A percentile compares a stretch with the other conserved stretches of the same genome.
Conservation (phyloP, 2,113 vertebrate species). For the Crypturellus undulatus region DNA sequence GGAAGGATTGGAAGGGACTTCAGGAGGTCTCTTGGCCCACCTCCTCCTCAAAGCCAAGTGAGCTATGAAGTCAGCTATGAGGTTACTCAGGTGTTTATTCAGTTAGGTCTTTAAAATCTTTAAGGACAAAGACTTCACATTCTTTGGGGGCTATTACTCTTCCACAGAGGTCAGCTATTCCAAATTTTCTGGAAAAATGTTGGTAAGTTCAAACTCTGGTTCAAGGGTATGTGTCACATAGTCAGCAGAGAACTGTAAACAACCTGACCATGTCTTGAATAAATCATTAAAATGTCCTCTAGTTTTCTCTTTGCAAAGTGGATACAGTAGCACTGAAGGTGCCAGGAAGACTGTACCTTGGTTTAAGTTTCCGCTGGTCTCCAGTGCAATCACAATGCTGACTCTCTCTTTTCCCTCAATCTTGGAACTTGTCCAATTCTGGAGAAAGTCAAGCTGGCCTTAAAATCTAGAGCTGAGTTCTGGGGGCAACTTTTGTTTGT, state of each 20-base stretch:
- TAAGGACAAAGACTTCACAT: background rate
- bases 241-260: conserved; percentile 35
- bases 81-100: background rate
- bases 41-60: background rate
- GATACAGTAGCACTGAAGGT: conserved; percentile 28
- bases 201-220: background rate
- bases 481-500: background rate
- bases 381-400: background rate
- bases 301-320: background rate
- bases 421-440: background rate
- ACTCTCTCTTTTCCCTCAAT: background rate
- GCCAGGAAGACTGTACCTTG: conserved; percentile 18
- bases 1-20: background rate
- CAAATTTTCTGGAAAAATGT: background rate
- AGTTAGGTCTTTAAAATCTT: background rate
- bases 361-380: background rate
- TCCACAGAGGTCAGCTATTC: background rate
- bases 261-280: background rate
- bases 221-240: background rate
- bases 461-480: background rate
- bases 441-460: background rate
- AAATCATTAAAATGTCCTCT: conserved; percentile 32
- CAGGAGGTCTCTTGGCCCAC: background rate
- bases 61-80: background rate
- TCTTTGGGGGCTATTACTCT: background rate